phyloP scores from a whole-genome alignment of 1,140 invertebrate genomes.

The Venturia canescens region DNA sequence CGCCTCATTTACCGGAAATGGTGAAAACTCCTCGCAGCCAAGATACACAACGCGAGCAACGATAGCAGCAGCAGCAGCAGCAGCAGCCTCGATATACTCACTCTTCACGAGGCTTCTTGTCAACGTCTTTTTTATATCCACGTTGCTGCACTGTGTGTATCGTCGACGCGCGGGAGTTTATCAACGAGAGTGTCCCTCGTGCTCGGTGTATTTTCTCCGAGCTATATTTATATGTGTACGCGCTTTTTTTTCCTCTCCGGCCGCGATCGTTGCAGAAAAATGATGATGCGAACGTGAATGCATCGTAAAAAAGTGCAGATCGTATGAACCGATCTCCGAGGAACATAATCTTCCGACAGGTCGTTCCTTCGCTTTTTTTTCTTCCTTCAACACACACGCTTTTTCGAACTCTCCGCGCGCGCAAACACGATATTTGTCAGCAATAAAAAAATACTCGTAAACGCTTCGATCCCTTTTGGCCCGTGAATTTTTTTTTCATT shows the following conservation, averaged over 20 bases:
- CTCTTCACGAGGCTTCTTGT: not conserved
- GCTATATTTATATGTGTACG: not conserved
- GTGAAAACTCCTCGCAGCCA: conserved; percentile 1
- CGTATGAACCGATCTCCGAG: too few relatives aligned
- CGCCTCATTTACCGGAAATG: conserved; percentile 27
- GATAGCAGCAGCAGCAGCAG: not conserved
- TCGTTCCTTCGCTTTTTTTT: too few relatives aligned
- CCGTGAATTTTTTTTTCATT: too few relatives aligned
- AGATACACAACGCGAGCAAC: not conserved
- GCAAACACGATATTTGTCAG: too few relatives aligned
- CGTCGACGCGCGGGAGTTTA: not conserved
- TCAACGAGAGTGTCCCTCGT: not conserved
- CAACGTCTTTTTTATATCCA: not conserved
- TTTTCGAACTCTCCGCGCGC: too few relatives aligned
- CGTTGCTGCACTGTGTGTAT: not conserved
- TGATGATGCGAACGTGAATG: not conserved
- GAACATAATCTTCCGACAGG: too few relatives aligned
- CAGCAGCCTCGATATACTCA: not conserved
- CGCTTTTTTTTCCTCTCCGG: not conserved
- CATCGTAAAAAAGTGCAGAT: too few relatives aligned
- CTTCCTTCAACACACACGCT: too few relatives aligned
- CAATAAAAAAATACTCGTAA: too few relatives aligned
- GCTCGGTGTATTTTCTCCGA: not conserved
- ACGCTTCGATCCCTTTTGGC: too few relatives aligned
- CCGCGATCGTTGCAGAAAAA: not conserved